phyloP scores from a whole-genome alignment of 2,113 vertebrate species.

The Syngnathus floridae region DNA sequence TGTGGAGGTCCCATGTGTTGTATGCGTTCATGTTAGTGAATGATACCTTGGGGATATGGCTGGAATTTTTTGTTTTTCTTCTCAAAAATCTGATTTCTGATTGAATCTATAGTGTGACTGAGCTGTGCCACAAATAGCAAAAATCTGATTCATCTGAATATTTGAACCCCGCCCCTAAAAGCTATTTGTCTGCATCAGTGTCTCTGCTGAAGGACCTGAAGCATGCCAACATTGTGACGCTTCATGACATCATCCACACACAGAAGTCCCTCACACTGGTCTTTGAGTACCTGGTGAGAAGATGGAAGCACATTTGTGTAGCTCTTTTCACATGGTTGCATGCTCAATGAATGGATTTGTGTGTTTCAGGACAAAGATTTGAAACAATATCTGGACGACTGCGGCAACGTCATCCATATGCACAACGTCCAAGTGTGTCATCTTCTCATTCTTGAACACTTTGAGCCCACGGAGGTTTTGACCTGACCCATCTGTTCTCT shows the following conservation, averaged over 20 bases:
- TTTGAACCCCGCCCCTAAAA: not conserved
- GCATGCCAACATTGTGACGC: slow-evolving; percentile 77
- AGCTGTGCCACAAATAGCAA: too few species aligned
- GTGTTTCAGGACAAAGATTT: slow-evolving; percentile 83
- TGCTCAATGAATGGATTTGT: slow-evolving; percentile 3
- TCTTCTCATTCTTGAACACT: not conserved
- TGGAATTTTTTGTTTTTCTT: too few species aligned
- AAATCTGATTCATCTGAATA: too few species aligned
- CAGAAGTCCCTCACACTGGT: slow-evolving; percentile 76
- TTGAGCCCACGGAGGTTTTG: not conserved
- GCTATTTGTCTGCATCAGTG: slow-evolving; percentile 39
- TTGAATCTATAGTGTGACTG: too few species aligned
- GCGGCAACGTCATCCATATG: slow-evolving; percentile 82
- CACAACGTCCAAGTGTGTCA: slow-evolving; percentile 80
- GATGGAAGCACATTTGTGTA: too few species aligned
- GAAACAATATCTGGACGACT: slow-evolving; percentile 89
- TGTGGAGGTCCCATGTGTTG: not conserved
- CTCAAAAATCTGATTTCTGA: too few species aligned
- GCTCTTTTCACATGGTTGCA: not conserved
- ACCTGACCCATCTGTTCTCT: not conserved
- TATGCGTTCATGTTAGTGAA: too few species aligned
- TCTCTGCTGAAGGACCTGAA: slow-evolving; percentile 75
- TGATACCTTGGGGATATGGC: too few species aligned
- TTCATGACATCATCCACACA: slow-evolving; percentile 77
- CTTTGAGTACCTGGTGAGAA: slow-evolving; percentile 75